Conservation (phyloP, 2,113 vertebrate species). For the Saiga tatarica region DNA sequence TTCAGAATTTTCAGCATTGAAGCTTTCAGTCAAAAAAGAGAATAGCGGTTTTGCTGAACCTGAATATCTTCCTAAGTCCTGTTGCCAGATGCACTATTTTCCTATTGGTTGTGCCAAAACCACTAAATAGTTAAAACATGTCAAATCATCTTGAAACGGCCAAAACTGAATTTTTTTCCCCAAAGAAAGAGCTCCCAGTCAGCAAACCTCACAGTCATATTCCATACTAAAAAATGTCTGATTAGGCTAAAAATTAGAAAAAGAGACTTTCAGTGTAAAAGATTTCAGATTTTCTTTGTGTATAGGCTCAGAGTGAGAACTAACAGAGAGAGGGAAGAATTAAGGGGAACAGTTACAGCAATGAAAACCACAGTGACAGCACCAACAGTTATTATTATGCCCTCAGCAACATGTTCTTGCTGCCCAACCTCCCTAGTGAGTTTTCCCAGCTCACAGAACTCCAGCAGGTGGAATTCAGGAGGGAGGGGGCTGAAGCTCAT, state of each 20-base stretch:
- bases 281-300: neutral
- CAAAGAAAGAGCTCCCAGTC: constrained; percentile 24
- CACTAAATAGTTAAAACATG: constrained; percentile 65
- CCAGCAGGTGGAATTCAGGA: neutral
- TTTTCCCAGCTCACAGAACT: neutral
- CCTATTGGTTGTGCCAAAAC: constrained; percentile 47
- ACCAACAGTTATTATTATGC: neutral
- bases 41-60: neutral
- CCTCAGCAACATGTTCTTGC: neutral
- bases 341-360: neutral
- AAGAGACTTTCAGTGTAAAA: neutral
- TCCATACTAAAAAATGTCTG: constrained; percentile 47
- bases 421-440: neutral
- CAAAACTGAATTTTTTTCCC: neutral
- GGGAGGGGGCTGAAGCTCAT: neutral
- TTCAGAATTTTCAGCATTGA: neutral
- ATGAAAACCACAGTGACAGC: neutral
- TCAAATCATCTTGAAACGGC: constrained; percentile 46
- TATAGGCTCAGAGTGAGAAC: neutral
- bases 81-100: constrained; percentile 47
- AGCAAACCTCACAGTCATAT: constrained; percentile 43
- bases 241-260: constrained; percentile 52
- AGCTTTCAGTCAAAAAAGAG: neutral
- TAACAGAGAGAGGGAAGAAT: neutral
- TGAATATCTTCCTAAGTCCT: neutral